These are phyloP conservation scores for Acanthurus lineatus DNA, from an alignment of 2,797 vertebrate genomes.

Conservation along the genomic window DNA sequence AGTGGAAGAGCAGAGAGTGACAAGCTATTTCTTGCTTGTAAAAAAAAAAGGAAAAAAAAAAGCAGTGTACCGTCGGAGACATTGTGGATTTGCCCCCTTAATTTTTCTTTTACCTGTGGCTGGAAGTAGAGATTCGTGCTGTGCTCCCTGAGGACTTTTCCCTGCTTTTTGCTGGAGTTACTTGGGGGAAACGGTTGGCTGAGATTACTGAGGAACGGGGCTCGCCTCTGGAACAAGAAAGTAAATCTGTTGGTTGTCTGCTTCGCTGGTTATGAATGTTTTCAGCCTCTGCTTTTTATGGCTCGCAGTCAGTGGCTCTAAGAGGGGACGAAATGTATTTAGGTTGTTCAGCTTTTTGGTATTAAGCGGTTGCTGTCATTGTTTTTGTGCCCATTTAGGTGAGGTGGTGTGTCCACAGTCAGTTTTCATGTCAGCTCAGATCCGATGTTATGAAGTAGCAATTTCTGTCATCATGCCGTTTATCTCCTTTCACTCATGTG, in stretches of 20 bases:
- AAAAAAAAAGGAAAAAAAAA: constrained; percentile 73
- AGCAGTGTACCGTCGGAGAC: constrained; percentile 76
- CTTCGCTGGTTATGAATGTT: constrained; percentile 86
- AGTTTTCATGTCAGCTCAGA: constrained; percentile 62
- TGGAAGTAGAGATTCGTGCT: constrained; percentile 70
- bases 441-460: constrained; percentile 41
- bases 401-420: constrained; percentile 41
- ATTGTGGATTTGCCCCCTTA: constrained; percentile 79
- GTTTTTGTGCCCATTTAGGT: constrained; percentile 40
- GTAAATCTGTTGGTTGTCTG: constrained; percentile 88
- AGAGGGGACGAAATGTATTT: constrained; percentile 77
- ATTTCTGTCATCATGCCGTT: constrained; percentile 45
- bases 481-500: constrained; percentile 6
- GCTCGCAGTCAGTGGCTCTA: constrained; percentile 77
- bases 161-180: constrained; percentile 82
- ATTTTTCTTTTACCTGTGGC: constrained; percentile 78
- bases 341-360: constrained; percentile 48
- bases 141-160: constrained; percentile 79
- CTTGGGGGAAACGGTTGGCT: constrained; percentile 82
- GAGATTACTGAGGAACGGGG: constrained; percentile 82
- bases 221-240: constrained; percentile 88
- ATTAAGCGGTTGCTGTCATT: constrained; percentile 42
- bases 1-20: constrained; percentile 91
- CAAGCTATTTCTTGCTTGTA: constrained; percentile 90
- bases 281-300: constrained; percentile 81